Conservation (phyloP, 2,888 invertebrate species). For the Platycheirus rosarum region DNA sequence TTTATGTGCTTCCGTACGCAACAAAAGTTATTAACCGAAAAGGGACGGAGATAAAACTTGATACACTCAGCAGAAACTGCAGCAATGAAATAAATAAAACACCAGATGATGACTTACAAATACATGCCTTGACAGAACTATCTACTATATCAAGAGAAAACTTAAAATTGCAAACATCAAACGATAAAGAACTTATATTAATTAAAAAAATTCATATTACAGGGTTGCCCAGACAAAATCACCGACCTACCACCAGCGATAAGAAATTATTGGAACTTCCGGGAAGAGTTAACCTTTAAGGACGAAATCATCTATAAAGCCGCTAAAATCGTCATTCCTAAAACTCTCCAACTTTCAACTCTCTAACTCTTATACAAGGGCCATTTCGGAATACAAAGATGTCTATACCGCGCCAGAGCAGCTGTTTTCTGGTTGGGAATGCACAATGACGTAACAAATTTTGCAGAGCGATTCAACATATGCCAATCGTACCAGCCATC, state of each 20-base stretch:
- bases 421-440: slow-evolving; percentile 52
- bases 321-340: slow-evolving; percentile 56
- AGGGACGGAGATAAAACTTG: slow-evolving; percentile 75
- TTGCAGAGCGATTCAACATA: slow-evolving; percentile 54
- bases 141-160: slow-evolving; percentile 30
- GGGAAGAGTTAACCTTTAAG: slow-evolving; percentile 46
- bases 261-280: slow-evolving; percentile 61
- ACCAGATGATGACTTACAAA: slow-evolving; percentile 55
- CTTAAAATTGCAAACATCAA: slow-evolving; percentile 31
- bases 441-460: slow-evolving; percentile 19
- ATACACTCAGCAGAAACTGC: slow-evolving; percentile 71
- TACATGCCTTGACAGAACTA: slow-evolving; percentile 44
- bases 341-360: slow-evolving; percentile 40
- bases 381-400: slow-evolving; percentile 53
- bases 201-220: slow-evolving; percentile 52
- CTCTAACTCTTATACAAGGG: slow-evolving; percentile 40
- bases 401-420: slow-evolving; percentile 47
- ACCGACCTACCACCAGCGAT: slow-evolving; percentile 29
- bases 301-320: slow-evolving; percentile 60
- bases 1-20: slow-evolving; percentile 75
- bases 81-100: slow-evolving; percentile 20
- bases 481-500: slow-evolving; percentile 36
- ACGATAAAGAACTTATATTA: slow-evolving; percentile 34
- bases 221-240: slow-evolving; percentile 56
- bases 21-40: slow-evolving; percentile 75